Evolutionary conservation across 2,888 invertebrate genomes (phyloP).

Genomic region (Hypomecis punctinalis): DNA sequence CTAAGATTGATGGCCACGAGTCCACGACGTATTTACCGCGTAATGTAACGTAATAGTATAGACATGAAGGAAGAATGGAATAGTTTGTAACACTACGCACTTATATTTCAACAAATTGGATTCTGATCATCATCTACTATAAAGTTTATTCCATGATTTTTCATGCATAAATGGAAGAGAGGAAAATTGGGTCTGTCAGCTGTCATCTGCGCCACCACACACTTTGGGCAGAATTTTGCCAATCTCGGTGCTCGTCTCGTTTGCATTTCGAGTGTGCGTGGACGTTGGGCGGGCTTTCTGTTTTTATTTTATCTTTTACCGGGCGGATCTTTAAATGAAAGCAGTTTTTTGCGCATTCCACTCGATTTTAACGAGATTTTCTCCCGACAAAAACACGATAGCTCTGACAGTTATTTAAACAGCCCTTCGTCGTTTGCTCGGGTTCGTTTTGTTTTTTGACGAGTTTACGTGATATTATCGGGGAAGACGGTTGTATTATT

Average conservation of each 20-base stretch:
- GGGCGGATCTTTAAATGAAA: constrained; percentile 72
- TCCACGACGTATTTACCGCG: constrained; percentile 39
- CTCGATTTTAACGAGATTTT: constrained; percentile 72
- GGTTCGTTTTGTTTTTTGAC: constrained; percentile 49
- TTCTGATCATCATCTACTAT: neutral
- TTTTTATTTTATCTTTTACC: constrained; percentile 63
- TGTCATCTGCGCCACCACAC: constrained; percentile 43
- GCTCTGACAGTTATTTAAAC: constrained; percentile 74
- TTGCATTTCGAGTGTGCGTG: constrained; percentile 69
- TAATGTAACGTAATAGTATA: constrained; percentile 31
- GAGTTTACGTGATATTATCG: constrained; percentile 15
- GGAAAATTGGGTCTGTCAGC: constrained; percentile 46
- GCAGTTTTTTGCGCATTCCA: constrained; percentile 71
- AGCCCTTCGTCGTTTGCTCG: constrained; percentile 60
- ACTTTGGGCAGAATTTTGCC: constrained; percentile 57
- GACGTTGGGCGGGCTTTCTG: constrained; percentile 56
- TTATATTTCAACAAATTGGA: constrained; percentile 2
- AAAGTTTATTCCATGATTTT: constrained; percentile 11
- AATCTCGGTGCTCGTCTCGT: constrained; percentile 62
- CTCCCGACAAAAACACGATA: constrained; percentile 65
- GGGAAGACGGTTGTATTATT: constrained; percentile 18
- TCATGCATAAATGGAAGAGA: constrained; percentile 33
- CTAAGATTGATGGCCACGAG: constrained; percentile 53
- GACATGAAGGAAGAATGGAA: no score
- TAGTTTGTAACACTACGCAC: neutral